Evolutionary conservation across 2,113 vertebrate species (phyloP), one percentile per base, ranked within the genome.

Genomic region (Nothocercus julius): DNA sequence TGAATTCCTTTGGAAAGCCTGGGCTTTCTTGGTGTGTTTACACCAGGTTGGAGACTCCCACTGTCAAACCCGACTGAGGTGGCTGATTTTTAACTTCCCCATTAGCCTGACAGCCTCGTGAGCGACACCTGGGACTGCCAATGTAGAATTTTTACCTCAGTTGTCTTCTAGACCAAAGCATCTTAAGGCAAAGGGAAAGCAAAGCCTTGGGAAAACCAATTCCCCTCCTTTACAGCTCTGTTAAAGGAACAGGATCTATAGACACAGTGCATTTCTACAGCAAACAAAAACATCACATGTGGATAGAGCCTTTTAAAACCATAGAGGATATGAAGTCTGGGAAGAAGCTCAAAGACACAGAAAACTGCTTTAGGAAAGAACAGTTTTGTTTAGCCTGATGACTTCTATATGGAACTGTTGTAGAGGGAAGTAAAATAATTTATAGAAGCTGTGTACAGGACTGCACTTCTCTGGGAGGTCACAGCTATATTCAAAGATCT

Each of bases 331-430:
- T 4, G 10, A 69, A 70, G 67, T 40, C 78, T 68, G 10, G 47
- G 12, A 89, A 45, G 80, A 91, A 92, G 44, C 44, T 91, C 25
- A 79, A 88, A 90, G 17, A 69, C 69, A 92, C 3, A 73, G 38
- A 75, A 77, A 84, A 82, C 28, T 83, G 77, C 83, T 91, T 93
- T 82, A 87, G 73, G 53, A 69, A 69, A 76, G 51, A 75, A 94
- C 89, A 84, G 51, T 89, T 90, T 76, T 92, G 62, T 44, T 44
- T 87, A 85, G 89, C 38, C 25, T 61, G 58, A 32, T 28, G 76
- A 94, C 89, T 58, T 80, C 79, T 27, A 19, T 53, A 53, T 14
- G 28, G 53, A 54, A 27, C 27, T 54, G 53, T 14, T 54, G 25
- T 27, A 28, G 25, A 54, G 61, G 22, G 83, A 21, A 90, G 25